Evolutionary conservation across 2,888 invertebrate species (phyloP), one percentile per base, ranked within the genome.

Genomic region (Omphaloscelis lunosa): DNA sequence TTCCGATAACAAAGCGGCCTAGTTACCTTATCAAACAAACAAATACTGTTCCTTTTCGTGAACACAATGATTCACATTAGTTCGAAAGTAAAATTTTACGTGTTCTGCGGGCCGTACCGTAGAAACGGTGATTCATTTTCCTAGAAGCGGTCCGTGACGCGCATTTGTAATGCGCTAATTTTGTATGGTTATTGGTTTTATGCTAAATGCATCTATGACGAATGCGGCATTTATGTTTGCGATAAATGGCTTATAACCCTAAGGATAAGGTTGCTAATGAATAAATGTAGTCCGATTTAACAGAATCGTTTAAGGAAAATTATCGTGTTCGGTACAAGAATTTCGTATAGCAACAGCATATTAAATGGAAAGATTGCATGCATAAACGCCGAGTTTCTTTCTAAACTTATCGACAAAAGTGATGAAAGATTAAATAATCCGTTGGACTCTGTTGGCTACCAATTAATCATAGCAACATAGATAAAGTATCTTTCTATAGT

Each of bases 1-100:
- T 80, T 62, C 72, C 66, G 89, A 89, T 89, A 89, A 84, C 66
- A 84, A 86, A 75, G 72, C 89, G 90, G 61, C 89, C 92, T 89
- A 91, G 77, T 90, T 91, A 67, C 29, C 65, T 76, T 86, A 88
- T 86, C 82, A 87, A 77, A 82, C 71, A 86, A 81, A 88, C 75
- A 79, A 70, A 75, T 34, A 61, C 73, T 86, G 77, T 87, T 71
- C 56, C n/a, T 65, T 69, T 85, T 80, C 63, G 71, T 79, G 75
- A 85, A 84, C 75, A 83, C 68, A 61, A 86, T 85, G 83, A 84
- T 83, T 85, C 83, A 84, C 61, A 51, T 79, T 62, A 39, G 41
- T 75, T 73, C 76, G 79, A 87, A 87, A 87, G 88, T 80, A 86
- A 86, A 86, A 76, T 65, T 71, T 61, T 77, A 72, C 76, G 77